Conservation (phyloP, 2,113 vertebrate species). For the Brienomyrus longianalis region DNA sequence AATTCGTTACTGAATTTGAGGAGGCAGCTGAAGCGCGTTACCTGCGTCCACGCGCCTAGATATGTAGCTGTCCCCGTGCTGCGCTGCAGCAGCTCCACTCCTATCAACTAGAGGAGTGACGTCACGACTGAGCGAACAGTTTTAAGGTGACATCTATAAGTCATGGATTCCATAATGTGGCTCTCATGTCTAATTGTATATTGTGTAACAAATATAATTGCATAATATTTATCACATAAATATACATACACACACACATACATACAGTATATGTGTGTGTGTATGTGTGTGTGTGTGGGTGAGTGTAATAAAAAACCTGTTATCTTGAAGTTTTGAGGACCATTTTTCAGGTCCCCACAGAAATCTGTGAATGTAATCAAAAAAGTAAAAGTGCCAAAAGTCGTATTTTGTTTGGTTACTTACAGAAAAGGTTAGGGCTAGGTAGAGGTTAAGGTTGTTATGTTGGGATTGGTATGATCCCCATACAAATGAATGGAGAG, state of each 20-base stretch:
- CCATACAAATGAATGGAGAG: no score
- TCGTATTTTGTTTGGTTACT: no score
- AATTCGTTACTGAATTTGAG: background rate
- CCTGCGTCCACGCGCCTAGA: constrained; percentile 52
- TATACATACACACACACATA: background rate
- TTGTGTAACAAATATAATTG: background rate
- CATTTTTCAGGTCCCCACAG: no score
- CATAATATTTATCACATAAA: background rate
- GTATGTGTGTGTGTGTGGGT: no score
- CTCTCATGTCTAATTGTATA: background rate
- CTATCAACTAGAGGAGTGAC: constrained; percentile 37
- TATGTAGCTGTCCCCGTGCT: constrained; percentile 59
- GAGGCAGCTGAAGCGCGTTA: constrained; percentile 36
- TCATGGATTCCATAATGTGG: background rate
- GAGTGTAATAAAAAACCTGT: no score
- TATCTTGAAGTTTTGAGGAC: no score
- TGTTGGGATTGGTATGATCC: no score
- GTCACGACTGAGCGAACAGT: constrained; percentile 29
- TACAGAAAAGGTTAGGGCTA: no score
- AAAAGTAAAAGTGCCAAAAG: no score
- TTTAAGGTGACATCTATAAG: constrained; percentile 34
- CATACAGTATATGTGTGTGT: background rate
- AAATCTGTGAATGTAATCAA: no score
- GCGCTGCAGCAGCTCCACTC: constrained; percentile 55
- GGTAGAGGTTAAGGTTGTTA: no score